Evolutionary conservation across 2,113 vertebrate species (phyloP).

Genomic region (Colossoma macropomum): DNA sequence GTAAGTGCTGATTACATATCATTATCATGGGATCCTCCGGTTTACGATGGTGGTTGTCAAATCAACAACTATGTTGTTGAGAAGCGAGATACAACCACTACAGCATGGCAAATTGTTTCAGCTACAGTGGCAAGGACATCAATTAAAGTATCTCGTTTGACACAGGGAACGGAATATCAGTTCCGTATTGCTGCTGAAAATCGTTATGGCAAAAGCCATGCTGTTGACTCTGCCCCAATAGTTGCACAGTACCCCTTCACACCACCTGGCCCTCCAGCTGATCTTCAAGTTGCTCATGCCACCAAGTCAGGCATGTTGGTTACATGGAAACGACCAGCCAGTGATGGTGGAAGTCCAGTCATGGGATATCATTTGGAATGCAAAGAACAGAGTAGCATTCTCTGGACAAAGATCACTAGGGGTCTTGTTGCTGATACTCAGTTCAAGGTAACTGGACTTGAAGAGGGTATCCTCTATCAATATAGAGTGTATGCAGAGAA

Average conservation of each 20-base stretch:
- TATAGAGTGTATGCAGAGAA: constrained; percentile 96
- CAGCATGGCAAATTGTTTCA: constrained; percentile 91
- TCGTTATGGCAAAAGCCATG: constrained; percentile 92
- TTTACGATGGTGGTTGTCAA: constrained; percentile 95
- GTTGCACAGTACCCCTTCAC: constrained; percentile 95
- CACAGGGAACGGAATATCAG: constrained; percentile 93
- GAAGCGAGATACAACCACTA: constrained; percentile 96
- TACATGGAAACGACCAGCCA: constrained; percentile 89
- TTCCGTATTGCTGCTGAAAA: constrained; percentile 98
- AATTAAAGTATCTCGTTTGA: constrained; percentile 88
- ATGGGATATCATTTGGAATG: constrained; percentile 94
- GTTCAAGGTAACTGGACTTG: constrained; percentile 92
- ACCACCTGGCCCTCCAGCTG: constrained; percentile 88
- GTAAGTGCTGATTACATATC: constrained; percentile 90
- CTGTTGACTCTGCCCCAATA: constrained; percentile 82
- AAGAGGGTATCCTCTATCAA: constrained; percentile 93
- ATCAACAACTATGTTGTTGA: constrained; percentile 98
- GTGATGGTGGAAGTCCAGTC: constrained; percentile 91
- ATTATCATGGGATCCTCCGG: constrained; percentile 93
- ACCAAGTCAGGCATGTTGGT: constrained; percentile 94
- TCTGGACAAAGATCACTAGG: constrained; percentile 96
- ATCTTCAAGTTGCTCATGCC: constrained; percentile 84
- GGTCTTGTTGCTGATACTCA: constrained; percentile 88
- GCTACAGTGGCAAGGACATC: constrained; percentile 96
- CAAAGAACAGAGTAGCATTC: constrained; percentile 95